phyloP scores from a whole-genome alignment of 2,888 invertebrate species.

The Latrodectus hesperus region DNA sequence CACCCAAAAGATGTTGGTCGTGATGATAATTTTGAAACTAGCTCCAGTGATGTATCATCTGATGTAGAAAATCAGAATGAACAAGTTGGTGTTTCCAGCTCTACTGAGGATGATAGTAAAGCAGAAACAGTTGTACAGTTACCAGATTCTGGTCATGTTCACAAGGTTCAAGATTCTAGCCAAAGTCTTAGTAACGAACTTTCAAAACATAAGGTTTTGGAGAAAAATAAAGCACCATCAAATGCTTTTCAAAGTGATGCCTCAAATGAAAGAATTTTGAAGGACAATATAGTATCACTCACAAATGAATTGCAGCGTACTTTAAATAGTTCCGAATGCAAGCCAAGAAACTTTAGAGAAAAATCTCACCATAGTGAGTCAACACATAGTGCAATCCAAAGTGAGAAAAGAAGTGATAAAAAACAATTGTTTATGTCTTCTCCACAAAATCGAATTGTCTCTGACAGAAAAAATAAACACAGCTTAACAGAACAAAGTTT shows the following conservation, averaged over 20 bases:
- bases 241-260: slow-evolving; percentile 22
- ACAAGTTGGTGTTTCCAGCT: slow-evolving; percentile 28
- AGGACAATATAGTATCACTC: slow-evolving; percentile 25
- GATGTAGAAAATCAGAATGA: slow-evolving; percentile 50
- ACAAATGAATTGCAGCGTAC: slow-evolving; percentile 34
- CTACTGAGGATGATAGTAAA: slow-evolving; percentile 53
- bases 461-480: slow-evolving; percentile 23
- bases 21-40: slow-evolving; percentile 45
- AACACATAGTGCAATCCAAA: slow-evolving; percentile 29
- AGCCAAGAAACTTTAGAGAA: slow-evolving; percentile 14
- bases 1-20: slow-evolving; percentile 19
- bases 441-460: slow-evolving; percentile 9
- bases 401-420: slow-evolving; percentile 44
- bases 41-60: slow-evolving; percentile 43
- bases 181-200: slow-evolving; percentile 34
- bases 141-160: slow-evolving; percentile 21
- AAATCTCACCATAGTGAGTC: slow-evolving; percentile 23
- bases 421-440: slow-evolving; percentile 27
- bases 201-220: slow-evolving; percentile 11
- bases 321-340: background rate
- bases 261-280: slow-evolving; percentile 22
- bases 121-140: slow-evolving; percentile 35
- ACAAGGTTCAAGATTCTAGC: slow-evolving; percentile 36
- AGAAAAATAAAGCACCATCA: slow-evolving; percentile 16
- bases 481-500: slow-evolving; percentile 49